phyloP scores from a whole-genome alignment of 1,140 invertebrate species.

The Euura saliciscinereae region DNA sequence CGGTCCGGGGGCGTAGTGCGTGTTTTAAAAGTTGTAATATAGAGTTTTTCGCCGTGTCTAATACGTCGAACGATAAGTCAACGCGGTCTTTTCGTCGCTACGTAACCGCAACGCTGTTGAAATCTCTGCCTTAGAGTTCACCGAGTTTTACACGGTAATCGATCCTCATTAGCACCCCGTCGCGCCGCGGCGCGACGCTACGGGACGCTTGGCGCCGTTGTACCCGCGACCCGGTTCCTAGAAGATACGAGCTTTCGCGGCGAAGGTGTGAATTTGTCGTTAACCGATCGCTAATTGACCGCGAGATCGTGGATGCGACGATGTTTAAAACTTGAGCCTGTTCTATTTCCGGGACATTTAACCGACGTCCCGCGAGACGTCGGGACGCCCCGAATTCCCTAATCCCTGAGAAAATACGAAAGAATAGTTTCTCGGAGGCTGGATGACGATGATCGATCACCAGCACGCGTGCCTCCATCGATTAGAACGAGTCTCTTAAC shows the following conservation, averaged over 20 bases:
- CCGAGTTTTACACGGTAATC: constrained; percentile 2
- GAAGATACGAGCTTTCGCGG: no score
- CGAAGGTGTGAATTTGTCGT: no score
- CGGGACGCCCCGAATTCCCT: background rate
- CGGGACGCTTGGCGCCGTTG: background rate
- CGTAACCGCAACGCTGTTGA: background rate
- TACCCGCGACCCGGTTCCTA: background rate
- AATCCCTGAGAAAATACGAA: no score
- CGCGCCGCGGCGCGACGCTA: background rate
- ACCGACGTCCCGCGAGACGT: background rate
- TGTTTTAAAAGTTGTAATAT: no score
- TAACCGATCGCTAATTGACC: no score
- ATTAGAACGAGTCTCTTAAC: no score
- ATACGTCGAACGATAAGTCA: constrained; percentile 7
- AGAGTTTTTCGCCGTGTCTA: background rate
- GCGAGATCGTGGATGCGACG: no score
- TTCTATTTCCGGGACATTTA: background rate
- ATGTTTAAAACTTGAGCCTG: background rate
- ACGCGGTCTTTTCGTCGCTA: background rate
- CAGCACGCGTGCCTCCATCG: no score
- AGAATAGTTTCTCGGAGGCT: no score
- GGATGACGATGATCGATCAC: no score
- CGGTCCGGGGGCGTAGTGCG: no score
- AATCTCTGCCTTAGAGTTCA: background rate
- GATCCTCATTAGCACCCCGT: constrained; percentile 6